Base-by-base conservation (phyloP, 2,888 invertebrate genomes). In the Acutogordius australiensis region DNA sequence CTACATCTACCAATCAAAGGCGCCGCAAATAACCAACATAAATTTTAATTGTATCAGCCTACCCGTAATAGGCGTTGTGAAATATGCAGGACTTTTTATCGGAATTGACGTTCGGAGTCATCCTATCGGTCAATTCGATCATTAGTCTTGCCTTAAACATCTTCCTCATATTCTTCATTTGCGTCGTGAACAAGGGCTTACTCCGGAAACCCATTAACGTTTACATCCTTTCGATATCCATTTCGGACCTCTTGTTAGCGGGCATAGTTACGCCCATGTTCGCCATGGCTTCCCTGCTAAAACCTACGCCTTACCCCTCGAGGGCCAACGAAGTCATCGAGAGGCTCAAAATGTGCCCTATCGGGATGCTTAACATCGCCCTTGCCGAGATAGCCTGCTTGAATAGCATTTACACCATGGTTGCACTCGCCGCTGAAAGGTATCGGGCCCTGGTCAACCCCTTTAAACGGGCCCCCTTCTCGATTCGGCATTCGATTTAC, bases 391-490 rank as follows among this genome's bases (percentile, higher is more conserved):
- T 30, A 28, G 58, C 58, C 4, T 57, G 58, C 58, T 2, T 57
- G 8, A 57, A 57, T 26, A 29, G 29, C 58, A 57, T 57, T 8
- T 57, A 57, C 29, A 57, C 58, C 13, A 57, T 57, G 58, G 58
- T 30, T 8, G 58, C 58, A 4, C 18, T 57, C 8, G 28, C 58
- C 8, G 30, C 30, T 18, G 58, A 57, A 57, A 57, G 58, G 58
- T 29, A 57, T 23, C 4, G 58, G 29, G 58, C 58, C 28, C 18
- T 57, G 4, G 58, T 57, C 4, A 29, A 29, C 29, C 58, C 58
- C 29, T 30, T 57, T 30, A 57, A 51, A 51, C 8, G 28, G 58
- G 28, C 58, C 8, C 58, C 29, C 28, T 57, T 29, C 29, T 57
- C 58, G 28, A 29, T 29, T 8, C 27, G 4, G 58, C 30, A 28